Conservation (phyloP, 2,797 vertebrate species). For the Rallus crepitans region DNA sequence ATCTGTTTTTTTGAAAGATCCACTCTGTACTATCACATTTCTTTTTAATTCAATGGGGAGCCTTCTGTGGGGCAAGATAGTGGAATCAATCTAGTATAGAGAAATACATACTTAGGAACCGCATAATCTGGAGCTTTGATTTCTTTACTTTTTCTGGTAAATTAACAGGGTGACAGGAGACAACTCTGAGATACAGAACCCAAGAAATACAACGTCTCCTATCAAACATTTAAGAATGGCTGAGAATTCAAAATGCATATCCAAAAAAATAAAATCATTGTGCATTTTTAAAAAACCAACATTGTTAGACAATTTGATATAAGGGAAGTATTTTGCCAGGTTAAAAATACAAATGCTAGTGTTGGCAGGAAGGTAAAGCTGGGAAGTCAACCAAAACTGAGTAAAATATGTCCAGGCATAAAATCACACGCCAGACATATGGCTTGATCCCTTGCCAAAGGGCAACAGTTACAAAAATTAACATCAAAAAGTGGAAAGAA, state of each 20-base stretch:
- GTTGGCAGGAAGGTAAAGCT: not conserved
- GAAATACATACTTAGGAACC: not conserved
- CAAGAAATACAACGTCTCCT: not conserved
- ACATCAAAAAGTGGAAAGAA: conserved; percentile 36
- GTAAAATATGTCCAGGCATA: not conserved
- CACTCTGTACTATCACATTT: not conserved
- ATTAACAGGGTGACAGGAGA: not conserved
- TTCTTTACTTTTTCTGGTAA: not conserved
- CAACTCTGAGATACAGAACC: not conserved
- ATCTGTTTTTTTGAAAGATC: not conserved
- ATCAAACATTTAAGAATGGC: not conserved
- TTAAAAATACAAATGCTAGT: conserved; percentile 9
- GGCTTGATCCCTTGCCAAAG: conserved; percentile 10
- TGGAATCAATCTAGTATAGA: not conserved
- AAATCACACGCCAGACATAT: not conserved
- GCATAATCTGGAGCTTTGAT: not conserved
- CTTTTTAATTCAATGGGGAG: not conserved
- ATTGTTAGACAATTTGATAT: not conserved
- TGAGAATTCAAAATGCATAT: not conserved
- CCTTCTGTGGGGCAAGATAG: not conserved
- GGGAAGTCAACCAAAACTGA: not conserved
- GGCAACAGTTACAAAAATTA: conserved; percentile 26
- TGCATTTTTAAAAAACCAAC: not conserved
- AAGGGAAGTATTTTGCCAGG: not conserved
- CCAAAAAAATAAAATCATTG: not conserved